phyloP scores from a whole-genome alignment of 2,888 invertebrate genomes.

The Rhaphigaster nebulosa region DNA sequence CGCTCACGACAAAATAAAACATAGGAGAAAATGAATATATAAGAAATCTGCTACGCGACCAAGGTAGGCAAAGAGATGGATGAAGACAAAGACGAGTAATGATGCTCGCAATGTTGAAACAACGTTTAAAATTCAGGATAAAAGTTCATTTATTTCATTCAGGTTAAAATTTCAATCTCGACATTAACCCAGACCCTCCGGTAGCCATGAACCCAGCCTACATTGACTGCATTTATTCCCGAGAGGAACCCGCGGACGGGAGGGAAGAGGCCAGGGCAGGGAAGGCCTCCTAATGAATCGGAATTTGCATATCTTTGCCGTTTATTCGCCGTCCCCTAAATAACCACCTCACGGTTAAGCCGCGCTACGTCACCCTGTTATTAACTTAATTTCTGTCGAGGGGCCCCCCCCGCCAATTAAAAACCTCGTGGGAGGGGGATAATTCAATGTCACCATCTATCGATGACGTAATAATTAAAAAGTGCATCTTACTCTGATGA shows the following conservation, averaged over 20 bases:
- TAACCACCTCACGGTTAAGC: conserved; percentile 59
- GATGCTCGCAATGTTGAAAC: no score
- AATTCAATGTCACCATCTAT: conserved; percentile 11
- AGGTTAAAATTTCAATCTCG: no score
- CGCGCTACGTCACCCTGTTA: conserved; percentile 50
- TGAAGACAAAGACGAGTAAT: no score
- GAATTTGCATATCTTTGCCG: conserved; percentile 64
- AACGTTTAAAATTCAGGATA: no score
- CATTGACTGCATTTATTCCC: background rate
- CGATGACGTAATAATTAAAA: conserved; percentile 16
- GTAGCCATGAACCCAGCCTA: background rate
- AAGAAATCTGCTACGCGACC: no score
- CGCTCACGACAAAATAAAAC: no score
- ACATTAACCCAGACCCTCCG: background rate
- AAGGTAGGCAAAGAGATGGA: no score
- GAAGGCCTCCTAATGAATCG: conserved; percentile 63
- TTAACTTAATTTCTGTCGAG: conserved; percentile 57
- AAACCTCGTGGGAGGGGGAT: background rate
- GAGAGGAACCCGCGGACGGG: background rate
- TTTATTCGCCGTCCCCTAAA: conserved; percentile 62
- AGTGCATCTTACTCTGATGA: background rate
- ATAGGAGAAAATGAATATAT: no score
- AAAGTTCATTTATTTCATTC: no score
- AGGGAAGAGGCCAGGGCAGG: background rate
- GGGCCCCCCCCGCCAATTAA: conserved; percentile 47